Evolutionary conservation across 2,888 invertebrate species (phyloP).

Genomic region (Zygogramma bicolorata): DNA sequence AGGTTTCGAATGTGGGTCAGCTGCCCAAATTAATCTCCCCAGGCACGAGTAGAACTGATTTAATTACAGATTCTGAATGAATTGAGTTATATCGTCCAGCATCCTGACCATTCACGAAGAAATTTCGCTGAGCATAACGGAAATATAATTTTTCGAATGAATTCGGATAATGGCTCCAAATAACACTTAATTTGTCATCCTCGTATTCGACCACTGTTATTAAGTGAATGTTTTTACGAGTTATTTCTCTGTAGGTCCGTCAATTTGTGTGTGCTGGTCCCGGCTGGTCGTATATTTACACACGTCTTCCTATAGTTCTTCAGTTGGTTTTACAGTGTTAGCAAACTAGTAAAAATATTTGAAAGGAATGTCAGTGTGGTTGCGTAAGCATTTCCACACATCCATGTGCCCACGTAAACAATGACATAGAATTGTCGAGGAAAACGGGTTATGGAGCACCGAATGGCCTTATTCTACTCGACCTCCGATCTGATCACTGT

Average conservation of each 20-base stretch:
- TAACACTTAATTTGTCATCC: background rate
- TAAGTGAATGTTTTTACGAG: background rate
- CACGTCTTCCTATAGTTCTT: constrained; percentile 6
- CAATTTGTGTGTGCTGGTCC: constrained; percentile 1
- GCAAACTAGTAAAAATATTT: constrained; percentile 51
- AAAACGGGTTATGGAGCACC: constrained; percentile 63
- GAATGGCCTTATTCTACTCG: constrained; percentile 64
- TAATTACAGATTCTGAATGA: background rate
- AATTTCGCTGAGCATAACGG: background rate
- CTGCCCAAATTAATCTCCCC: background rate
- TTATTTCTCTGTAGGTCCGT: background rate
- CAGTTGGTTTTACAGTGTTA: constrained; percentile 24
- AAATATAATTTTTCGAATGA: background rate
- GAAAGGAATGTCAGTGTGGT: constrained; percentile 57
- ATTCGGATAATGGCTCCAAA: background rate
- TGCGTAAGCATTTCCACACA: constrained; percentile 60
- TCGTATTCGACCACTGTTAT: background rate
- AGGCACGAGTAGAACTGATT: background rate
- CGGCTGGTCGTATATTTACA: background rate
- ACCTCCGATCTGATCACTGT: constrained; percentile 63
- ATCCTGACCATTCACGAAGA: background rate
- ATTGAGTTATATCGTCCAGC: background rate
- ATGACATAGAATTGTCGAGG: constrained; percentile 63
- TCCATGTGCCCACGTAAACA: constrained; percentile 63
- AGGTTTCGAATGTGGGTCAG: constrained; percentile 3